Evolutionary conservation across 37 sponge, comb jelly and placozoan genomes (phyloP).

Genomic region (Mnemiopsis leidyi): DNA sequence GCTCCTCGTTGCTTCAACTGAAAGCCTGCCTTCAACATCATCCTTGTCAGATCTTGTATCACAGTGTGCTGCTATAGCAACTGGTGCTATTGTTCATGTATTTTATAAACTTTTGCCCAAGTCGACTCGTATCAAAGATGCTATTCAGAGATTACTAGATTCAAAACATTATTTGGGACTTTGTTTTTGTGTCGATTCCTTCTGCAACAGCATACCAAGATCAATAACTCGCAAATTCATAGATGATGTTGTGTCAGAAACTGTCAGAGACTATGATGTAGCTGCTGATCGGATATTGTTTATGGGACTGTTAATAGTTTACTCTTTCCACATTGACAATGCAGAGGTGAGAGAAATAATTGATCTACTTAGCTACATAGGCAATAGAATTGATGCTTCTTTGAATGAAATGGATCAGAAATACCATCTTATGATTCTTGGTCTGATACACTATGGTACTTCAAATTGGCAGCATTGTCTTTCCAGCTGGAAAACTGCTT

Average conservation of each 20-base stretch:
- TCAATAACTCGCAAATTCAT: background rate
- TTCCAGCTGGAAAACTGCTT: background rate
- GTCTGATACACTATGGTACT: background rate
- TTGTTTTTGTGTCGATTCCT: conserved; percentile 46
- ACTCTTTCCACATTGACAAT: background rate
- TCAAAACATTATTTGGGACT: conserved; percentile 10
- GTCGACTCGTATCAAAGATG: background rate
- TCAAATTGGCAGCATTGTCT: conserved; percentile 4
- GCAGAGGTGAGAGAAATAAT: background rate
- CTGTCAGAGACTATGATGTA: background rate
- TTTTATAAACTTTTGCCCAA: conserved; percentile 4
- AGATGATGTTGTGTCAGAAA: background rate
- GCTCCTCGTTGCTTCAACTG: background rate
- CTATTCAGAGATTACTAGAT: conserved; percentile 10
- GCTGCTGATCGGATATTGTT: background rate
- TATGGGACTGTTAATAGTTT: background rate
- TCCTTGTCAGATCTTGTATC: background rate
- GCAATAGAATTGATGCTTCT: background rate
- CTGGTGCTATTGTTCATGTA: conserved; percentile 13
- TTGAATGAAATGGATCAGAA: background rate
- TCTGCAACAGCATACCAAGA: background rate
- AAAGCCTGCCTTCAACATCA: background rate
- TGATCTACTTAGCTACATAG: background rate
- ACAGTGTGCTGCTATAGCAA: conserved; percentile 57
- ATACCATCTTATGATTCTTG: conserved; percentile 22